Conservation (phyloP, 2,113 vertebrate genomes). For the Cochlearius cochlearius region DNA sequence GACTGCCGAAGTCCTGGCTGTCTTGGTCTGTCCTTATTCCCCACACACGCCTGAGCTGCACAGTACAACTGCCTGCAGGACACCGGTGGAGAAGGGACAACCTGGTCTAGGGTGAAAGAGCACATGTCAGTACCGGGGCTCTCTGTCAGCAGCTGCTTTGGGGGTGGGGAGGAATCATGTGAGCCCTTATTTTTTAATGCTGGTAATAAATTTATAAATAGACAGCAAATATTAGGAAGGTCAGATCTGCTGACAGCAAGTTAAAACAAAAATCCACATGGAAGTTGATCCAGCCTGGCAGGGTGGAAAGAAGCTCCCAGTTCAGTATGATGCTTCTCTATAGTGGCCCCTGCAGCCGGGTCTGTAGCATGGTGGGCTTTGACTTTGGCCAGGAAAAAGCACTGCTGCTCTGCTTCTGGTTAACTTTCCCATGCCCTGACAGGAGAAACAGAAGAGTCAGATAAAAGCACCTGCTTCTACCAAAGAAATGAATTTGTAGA, state of each 20-base stretch:
- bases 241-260: not conserved
- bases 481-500: not conserved
- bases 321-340: accelerated
- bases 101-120: no score
- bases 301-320: not conserved
- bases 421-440: not conserved
- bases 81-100: not conserved
- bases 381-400: not conserved
- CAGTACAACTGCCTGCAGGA: not conserved
- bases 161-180: not conserved
- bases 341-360: accelerated
- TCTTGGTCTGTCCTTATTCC: not conserved
- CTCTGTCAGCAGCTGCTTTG: not conserved
- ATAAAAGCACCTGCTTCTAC: not conserved
- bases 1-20: not conserved
- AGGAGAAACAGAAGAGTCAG: not conserved
- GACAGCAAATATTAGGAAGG: not conserved
- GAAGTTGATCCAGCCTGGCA: not conserved
- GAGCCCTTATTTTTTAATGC: not conserved
- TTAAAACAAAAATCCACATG: not conserved
- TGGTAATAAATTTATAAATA: not conserved
- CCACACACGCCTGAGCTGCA: not conserved
- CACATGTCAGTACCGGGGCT: not conserved
- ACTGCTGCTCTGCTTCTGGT: not conserved
- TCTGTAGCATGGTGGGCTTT: not conserved